Conservation (phyloP, 2,113 vertebrate species). For the Pitta sordida region DNA sequence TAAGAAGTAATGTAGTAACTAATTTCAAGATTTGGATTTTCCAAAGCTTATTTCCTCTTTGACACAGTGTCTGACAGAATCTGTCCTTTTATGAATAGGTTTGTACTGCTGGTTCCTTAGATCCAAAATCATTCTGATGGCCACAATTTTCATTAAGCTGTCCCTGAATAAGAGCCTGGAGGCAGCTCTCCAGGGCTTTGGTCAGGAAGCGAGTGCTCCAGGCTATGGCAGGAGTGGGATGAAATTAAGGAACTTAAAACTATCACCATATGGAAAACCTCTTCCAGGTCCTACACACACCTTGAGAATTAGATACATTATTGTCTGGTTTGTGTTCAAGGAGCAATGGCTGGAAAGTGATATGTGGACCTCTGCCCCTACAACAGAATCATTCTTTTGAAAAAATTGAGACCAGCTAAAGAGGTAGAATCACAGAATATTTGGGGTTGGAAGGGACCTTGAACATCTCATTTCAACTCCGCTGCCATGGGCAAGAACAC, state of each 20-base stretch:
- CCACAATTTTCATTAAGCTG: background rate
- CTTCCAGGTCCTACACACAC: background rate
- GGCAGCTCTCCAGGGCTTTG: background rate
- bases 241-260: background rate
- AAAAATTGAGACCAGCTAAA: background rate
- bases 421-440: no score
- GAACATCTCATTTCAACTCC: no score
- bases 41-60: background rate
- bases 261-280: background rate
- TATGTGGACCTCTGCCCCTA: background rate
- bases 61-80: background rate
- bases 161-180: background rate
- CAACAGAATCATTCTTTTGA: background rate
- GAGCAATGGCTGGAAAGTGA: background rate
- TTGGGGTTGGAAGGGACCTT: no score
- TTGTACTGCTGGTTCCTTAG: background rate
- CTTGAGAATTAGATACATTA: background rate
- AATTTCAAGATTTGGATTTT: background rate
- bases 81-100: background rate
- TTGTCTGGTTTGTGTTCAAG: background rate
- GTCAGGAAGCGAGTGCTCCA: background rate
- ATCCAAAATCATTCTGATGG: background rate
- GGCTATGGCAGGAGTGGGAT: background rate
- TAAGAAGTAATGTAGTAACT: background rate
- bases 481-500: no score